These are phyloP conservation scores for Pagrus major DNA, from an alignment of 2,113 vertebrate species.

Conservation along the genomic window DNA sequence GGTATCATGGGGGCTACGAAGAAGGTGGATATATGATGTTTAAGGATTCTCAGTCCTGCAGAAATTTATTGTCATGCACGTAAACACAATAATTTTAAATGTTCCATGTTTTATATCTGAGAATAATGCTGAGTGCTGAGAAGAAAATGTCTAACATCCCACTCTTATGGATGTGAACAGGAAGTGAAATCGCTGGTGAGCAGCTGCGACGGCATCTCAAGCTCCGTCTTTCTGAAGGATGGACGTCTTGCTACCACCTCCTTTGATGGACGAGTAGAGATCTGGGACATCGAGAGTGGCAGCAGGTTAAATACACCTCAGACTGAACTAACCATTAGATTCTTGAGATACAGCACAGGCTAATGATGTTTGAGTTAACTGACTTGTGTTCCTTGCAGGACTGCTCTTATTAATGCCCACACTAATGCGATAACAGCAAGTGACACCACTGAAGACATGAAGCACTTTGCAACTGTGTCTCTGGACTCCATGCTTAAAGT, in stretches of 20 bases:
- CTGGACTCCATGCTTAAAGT: conserved; percentile 89
- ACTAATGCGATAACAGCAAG: conserved; percentile 85
- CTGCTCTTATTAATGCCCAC: conserved; percentile 84
- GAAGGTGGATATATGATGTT: not conserved
- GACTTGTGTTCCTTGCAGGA: conserved; percentile 69
- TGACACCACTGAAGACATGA: conserved; percentile 83
- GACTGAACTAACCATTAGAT: not conserved
- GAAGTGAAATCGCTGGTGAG: conserved; percentile 87
- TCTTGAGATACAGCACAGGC: not conserved
- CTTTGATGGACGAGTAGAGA: conserved; percentile 87
- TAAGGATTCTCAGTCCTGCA: not conserved
- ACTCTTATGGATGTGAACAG: conserved; percentile 68
- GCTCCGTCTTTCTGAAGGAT: conserved; percentile 85
- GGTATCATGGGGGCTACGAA: too few relatives aligned
- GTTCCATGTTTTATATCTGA: not conserved
- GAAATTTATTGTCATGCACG: not conserved
- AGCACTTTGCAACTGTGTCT: conserved; percentile 87
- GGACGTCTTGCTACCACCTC: conserved; percentile 83
- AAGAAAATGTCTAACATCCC: not conserved
- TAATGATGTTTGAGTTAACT: not conserved
- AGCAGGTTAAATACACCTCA: conserved; percentile 78
- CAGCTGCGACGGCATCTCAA: conserved; percentile 88
- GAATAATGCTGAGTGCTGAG: not conserved
- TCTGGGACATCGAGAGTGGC: conserved; percentile 86
- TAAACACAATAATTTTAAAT: not conserved